Base-by-base conservation (phyloP, 2,888 invertebrate genomes). In the Plusia festucae region DNA sequence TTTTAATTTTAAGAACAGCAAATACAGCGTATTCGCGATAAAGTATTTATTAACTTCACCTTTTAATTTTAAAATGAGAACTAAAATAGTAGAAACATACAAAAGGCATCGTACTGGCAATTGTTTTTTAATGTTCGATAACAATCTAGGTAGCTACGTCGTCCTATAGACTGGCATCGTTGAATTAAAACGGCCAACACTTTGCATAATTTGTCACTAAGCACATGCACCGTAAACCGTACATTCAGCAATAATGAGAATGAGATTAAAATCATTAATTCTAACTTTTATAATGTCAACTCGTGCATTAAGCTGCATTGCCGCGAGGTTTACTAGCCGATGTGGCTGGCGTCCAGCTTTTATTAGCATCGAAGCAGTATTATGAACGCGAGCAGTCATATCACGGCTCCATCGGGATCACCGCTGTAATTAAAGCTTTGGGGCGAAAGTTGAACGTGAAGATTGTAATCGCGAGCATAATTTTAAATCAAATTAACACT, bases 401-500 rank as follows among this genome's bases (percentile, higher is more conserved):
- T 92, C 90, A 87, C 85, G 54, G 81, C 88, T 87, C 89, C 89
- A 91, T 90, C 91, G 87, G 84, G 86, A 90, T 90, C 90, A 75
- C 85, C 84, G 84, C 82, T 80, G 85, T 93, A 93, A 94, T 94
- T 94, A 94, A 93, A 91, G 91, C 92, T 91, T 86, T 86, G 89
- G 90, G 91, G 90, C 90, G 87, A 92, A 93, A 94, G 91, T 92
- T 92, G 90, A 90, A 91, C 91, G 90, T 87, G 89, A 87, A 91
- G 94, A 94, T 95, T 87, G 87, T 92, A 91, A 93, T 94, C 94
- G 85, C 82, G 87, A 85, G 88, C 91, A 93, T 94, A 94, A 94
- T 94, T 95, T 94, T 93, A 94, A 94, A 94, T 94, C 93, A 93
- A 95, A 95, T 94, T 95, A 95, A 95, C 94, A 95, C 94, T 94